Conservation (phyloP, 2,113 vertebrate species). For the Dissostichus mawsoni region DNA sequence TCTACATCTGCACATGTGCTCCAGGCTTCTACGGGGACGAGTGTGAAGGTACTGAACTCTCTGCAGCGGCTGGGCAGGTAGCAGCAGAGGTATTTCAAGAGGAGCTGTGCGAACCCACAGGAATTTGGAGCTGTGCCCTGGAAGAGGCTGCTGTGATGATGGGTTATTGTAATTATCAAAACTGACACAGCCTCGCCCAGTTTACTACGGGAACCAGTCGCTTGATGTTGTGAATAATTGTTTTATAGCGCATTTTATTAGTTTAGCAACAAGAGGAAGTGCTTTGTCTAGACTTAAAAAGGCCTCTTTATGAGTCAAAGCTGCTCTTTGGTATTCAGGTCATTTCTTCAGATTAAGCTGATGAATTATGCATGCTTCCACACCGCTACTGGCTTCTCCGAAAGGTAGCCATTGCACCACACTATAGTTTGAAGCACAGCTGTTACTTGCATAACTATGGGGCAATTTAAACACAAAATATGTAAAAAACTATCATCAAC, state of each 20-base stretch:
- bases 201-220: slow-evolving; percentile 76
- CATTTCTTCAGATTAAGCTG: slow-evolving; percentile 73
- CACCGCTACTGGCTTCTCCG: slow-evolving; percentile 58
- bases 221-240: slow-evolving; percentile 83
- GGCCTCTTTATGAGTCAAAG: slow-evolving; percentile 77
- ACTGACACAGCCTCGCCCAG: slow-evolving; percentile 75
- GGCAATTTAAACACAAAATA: slow-evolving; percentile 66
- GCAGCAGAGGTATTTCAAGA: slow-evolving; percentile 61
- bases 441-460: slow-evolving; percentile 64
- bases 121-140: slow-evolving; percentile 77
- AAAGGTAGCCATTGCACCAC: slow-evolving; percentile 62
- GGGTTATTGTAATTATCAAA: slow-evolving; percentile 82
- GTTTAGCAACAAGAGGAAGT: slow-evolving; percentile 85
- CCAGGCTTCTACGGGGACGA: slow-evolving; percentile 85
- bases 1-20: slow-evolving; percentile 85
- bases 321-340: slow-evolving; percentile 77
- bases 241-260: slow-evolving; percentile 83
- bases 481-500: slow-evolving; percentile 45
- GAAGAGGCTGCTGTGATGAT: slow-evolving; percentile 75
- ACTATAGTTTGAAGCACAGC: slow-evolving; percentile 58
- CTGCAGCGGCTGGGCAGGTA: slow-evolving; percentile 65
- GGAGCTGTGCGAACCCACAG: slow-evolving; percentile 75
- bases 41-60: slow-evolving; percentile 81
- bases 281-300: slow-evolving; percentile 85
- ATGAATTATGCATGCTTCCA: slow-evolving; percentile 69